phyloP scores from a whole-genome alignment of 35 echinoderm and acorn worm species.

The Lytechinus variegatus region DNA sequence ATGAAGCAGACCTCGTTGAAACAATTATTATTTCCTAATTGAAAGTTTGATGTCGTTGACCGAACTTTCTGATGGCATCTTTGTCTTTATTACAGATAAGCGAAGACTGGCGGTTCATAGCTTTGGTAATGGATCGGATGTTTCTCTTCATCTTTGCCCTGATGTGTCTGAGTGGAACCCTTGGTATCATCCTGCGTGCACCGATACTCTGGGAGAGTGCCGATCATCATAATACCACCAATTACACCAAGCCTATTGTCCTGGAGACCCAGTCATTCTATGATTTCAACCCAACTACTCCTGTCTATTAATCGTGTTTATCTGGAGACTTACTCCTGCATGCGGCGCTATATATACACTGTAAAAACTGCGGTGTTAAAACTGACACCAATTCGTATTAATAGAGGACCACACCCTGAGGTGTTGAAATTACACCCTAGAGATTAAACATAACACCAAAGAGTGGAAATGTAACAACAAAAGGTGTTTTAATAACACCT shows the following conservation, averaged over 20 bases:
- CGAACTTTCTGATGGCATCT: too few relatives aligned
- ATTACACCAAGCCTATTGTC: conserved; percentile 62
- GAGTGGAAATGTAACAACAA: too few relatives aligned
- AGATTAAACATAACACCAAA: too few relatives aligned
- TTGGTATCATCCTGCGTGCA: conserved; percentile 85
- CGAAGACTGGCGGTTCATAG: conserved; percentile 97
- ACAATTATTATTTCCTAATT: too few relatives aligned
- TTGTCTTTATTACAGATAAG: conserved; percentile 50
- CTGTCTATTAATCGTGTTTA: background rate
- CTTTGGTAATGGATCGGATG: conserved; percentile 89
- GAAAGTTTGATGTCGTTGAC: too few relatives aligned
- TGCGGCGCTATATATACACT: too few relatives aligned
- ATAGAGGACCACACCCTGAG: too few relatives aligned
- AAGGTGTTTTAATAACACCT: too few relatives aligned
- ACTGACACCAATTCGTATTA: too few relatives aligned
- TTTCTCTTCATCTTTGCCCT: conserved; percentile 91
- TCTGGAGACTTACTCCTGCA: background rate
- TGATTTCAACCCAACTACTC: conserved; percentile 51
- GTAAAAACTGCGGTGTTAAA: too few relatives aligned
- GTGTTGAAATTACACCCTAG: too few relatives aligned
- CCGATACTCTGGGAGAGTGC: conserved; percentile 85
- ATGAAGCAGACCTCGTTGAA: too few relatives aligned
- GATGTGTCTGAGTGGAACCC: conserved; percentile 77
- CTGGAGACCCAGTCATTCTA: conserved; percentile 59
- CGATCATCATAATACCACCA: conserved; percentile 43